Percentiles rank a stretch among this genome's conserved stretches.
Conservation (phyloP, 2,888 invertebrate species). For the Incurvaria masculella region DNA sequence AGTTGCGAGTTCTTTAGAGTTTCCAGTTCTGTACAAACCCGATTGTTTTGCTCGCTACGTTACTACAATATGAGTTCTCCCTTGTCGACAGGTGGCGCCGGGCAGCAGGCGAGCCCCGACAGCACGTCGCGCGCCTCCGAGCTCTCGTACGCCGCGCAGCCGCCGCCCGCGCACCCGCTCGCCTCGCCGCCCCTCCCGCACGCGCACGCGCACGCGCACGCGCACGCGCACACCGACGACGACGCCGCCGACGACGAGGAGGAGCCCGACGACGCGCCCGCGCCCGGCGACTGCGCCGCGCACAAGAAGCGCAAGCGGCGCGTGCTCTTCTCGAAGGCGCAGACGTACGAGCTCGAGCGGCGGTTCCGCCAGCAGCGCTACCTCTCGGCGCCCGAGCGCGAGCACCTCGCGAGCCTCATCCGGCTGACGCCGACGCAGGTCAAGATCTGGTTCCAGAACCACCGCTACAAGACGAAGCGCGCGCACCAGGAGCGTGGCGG, state of each 20-base stretch:
- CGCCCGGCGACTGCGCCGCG: conserved; percentile 35
- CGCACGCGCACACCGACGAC: conserved; percentile 38
- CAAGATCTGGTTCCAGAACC: conserved; percentile 99
- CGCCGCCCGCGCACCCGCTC: conserved; percentile 37
- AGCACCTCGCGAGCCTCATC: conserved; percentile 93
- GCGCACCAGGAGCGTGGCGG: conserved; percentile 91
- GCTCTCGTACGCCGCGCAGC: conserved; percentile 54
- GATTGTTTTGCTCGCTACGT: no score
- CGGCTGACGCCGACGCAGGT: conserved; percentile 96
- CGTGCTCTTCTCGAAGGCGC: conserved; percentile 96
- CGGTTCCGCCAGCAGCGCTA: conserved; percentile 95
- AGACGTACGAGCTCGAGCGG: conserved; percentile 93
- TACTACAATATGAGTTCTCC: conserved; percentile 9
- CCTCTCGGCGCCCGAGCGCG: conserved; percentile 95
- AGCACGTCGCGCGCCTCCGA: conserved; percentile 86
- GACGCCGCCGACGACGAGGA: conserved; percentile 60
- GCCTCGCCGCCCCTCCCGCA: conserved; percentile 32
- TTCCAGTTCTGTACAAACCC: no score
- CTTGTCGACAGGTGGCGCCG: conserved; percentile 43
- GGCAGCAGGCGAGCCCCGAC: conserved; percentile 79
- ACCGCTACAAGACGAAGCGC: conserved; percentile 98
- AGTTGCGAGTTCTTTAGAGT: no score
- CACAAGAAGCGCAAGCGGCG: conserved; percentile 93
- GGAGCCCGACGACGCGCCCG: conserved; percentile 50
- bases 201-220: conserved; percentile 34